Evolutionary conservation across 2,888 invertebrate species (phyloP), one percentile per base, ranked within the genome.

Genomic region (Cerastoderma edule): DNA sequence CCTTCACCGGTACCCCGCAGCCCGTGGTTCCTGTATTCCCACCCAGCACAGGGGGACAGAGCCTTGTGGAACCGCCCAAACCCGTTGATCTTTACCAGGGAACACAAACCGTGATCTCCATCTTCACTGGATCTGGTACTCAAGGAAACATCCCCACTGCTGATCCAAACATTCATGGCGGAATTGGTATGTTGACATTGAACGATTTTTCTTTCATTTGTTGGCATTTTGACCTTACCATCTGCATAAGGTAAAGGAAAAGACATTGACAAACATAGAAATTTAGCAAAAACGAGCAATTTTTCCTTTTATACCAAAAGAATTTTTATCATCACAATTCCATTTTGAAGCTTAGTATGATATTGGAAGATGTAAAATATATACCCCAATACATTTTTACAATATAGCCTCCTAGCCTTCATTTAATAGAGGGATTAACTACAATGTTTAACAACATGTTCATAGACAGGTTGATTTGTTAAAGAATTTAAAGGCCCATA

Each of bases 141-240:
- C 80, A 78, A 1, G 79, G 77, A 0, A 76, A 76, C 8, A 72
- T 76, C 3, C 84, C 85, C 2, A 83, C 84, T 19, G 76, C 79
- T 10, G 71, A 75, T 22, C 54, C 70, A 5, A 67, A 50, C 10
- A 72, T 66, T 27, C 53, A 67, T 24, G 85, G 85, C 2, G 85
- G 85, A n/a, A 81, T 87, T 16, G 87, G 87, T 87, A 76, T 78
- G 78, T 63, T 8, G 48, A n/a, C n/a, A n/a, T n/a, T n/a, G n/a
- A n/a, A n/a, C n/a, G n/a, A n/a, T n/a, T n/a, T n/a, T n/a, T n/a
- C n/a, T n/a, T n/a, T n/a, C n/a, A n/a, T n/a, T n/a, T n/a, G n/a
- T n/a, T n/a, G n/a, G n/a, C n/a, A n/a, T n/a, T n/a, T n/a, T n/a
- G n/a, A n/a, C n/a, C n/a, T n/a, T n/a, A n/a, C n/a, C n/a, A n/a